These are phyloP conservation scores for Eupithecia vulgata DNA, from an alignment of 2,888 invertebrate species.

Conservation along the genomic window DNA sequence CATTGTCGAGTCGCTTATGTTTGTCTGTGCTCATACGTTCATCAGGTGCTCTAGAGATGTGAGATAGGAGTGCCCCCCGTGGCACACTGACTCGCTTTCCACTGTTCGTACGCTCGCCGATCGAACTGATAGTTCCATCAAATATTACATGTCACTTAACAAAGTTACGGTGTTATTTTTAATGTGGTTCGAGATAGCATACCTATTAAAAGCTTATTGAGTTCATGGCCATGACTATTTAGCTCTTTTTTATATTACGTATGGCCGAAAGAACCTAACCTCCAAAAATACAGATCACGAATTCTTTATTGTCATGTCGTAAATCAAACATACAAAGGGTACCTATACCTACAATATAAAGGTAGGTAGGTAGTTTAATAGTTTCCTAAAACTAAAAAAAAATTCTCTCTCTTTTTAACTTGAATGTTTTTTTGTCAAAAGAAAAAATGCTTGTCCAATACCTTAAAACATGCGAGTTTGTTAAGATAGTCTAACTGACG, in stretches of 20 bases:
- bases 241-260: background rate
- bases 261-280: background rate
- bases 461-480: no score
- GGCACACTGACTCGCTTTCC: constrained; percentile 85
- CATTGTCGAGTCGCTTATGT: constrained; percentile 7
- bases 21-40: background rate
- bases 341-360: no score
- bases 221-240: constrained; percentile 1
- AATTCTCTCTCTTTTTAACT: no score
- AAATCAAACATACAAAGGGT: no score
- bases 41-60: constrained; percentile 51
- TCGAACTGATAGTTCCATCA: constrained; percentile 17
- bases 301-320: no score
- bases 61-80: constrained; percentile 50
- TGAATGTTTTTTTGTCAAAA: no score
- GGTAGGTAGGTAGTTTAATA: no score
- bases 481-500: no score
- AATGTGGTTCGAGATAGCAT: background rate
- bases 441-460: no score
- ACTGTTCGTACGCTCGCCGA: constrained; percentile 43
- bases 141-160: constrained; percentile 7
- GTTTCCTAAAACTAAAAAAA: no score
- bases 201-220: background rate
- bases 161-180: constrained; percentile 5
- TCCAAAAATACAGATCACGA: no score